Evolutionary conservation across 2,888 invertebrate species (phyloP).

Genomic region (Notodonta ziczac): DNA sequence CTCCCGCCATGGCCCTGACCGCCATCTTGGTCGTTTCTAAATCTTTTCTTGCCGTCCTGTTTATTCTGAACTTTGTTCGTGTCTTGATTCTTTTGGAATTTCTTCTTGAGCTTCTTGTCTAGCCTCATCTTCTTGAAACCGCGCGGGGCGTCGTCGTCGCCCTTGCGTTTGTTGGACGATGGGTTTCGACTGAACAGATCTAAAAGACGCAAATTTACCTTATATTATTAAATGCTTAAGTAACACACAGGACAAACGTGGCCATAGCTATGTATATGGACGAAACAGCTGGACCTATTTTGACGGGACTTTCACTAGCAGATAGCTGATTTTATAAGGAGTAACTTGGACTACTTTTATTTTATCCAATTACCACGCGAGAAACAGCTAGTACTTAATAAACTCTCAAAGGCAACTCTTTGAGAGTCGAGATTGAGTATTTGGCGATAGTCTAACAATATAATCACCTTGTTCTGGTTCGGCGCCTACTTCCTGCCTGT

Average conservation of each 20-base stretch:
- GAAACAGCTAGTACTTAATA: no score
- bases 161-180: constrained; percentile 63
- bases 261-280: no score
- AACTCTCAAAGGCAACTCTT: no score
- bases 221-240: no score
- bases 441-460: constrained; percentile 6
- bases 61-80: constrained; percentile 33
- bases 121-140: constrained; percentile 78
- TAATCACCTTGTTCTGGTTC: constrained; percentile 92
- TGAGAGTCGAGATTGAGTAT: no score
- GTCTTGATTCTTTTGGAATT: constrained; percentile 59
- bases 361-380: no score
- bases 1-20: constrained; percentile 39
- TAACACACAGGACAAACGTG: no score
- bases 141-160: constrained; percentile 61
- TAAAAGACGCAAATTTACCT: constrained; percentile 30
- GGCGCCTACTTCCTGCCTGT: constrained; percentile 93
- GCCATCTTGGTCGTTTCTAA: constrained; percentile 43
- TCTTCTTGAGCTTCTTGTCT: constrained; percentile 72
- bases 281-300: no score
- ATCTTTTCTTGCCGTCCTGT: constrained; percentile 48
- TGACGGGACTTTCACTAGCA: no score
- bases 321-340: no score
- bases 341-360: no score
- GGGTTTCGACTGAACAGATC: constrained; percentile 69